Conservation (phyloP, 2,797 vertebrate species). For the Amblyopsis hoosieri region DNA sequence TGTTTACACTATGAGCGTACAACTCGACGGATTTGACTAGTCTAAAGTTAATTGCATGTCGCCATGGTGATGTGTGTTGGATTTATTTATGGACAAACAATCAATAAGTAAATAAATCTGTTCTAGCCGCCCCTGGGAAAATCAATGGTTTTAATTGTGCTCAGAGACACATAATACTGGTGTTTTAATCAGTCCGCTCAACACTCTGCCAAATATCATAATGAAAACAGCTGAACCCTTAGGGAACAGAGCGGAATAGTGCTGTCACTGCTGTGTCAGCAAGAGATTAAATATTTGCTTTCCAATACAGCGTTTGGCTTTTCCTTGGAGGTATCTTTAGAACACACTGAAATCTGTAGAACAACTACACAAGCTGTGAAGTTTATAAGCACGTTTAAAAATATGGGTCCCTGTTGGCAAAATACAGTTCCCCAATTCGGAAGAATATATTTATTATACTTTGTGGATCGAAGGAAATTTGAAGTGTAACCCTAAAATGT, state of each 20-base stretch:
- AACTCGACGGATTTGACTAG: background rate
- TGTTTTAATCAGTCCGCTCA: constrained; percentile 51
- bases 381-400: too few relatives aligned
- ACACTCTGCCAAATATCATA: constrained; percentile 34
- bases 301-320: constrained; percentile 16
- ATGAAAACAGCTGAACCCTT: constrained; percentile 29
- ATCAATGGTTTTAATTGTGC: constrained; percentile 62
- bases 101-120: constrained; percentile 44
- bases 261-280: constrained; percentile 32
- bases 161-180: constrained; percentile 43
- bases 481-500: too few relatives aligned
- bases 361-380: background rate
- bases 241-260: constrained; percentile 13
- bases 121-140: constrained; percentile 23
- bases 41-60: background rate
- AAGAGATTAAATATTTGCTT: constrained; percentile 25
- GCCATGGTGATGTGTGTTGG: background rate
- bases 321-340: too few relatives aligned
- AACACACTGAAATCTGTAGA: too few relatives aligned
- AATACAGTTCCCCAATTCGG: too few relatives aligned
- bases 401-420: too few relatives aligned
- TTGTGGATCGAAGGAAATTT: too few relatives aligned
- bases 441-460: too few relatives aligned
- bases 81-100: constrained; percentile 46
- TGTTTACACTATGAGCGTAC: too few relatives aligned